Conservation (phyloP, 2,888 invertebrate species). For the Oscheius sp. region DNA sequence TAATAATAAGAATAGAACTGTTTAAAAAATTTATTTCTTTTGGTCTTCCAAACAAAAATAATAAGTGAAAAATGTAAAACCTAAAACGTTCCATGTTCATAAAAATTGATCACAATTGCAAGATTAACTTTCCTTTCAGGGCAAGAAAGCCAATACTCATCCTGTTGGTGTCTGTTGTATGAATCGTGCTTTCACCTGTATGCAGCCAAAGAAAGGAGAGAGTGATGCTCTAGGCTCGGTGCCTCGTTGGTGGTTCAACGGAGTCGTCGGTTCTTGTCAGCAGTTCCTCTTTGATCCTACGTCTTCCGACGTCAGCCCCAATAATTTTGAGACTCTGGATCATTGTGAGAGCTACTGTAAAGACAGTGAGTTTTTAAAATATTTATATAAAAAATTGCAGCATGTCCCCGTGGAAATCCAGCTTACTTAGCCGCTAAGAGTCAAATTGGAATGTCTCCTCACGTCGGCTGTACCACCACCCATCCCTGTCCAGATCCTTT, state of each 20-base stretch:
- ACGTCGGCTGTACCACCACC: constrained; percentile 47
- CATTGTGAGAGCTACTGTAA: constrained; percentile 47
- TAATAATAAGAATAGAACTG: too few species aligned
- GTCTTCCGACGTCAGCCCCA: constrained; percentile 50
- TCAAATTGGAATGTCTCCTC: constrained; percentile 37
- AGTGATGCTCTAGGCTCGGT: constrained; percentile 53
- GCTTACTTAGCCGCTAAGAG: constrained; percentile 44
- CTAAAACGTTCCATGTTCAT: too few species aligned
- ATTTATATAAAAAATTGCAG: constrained; percentile 38
- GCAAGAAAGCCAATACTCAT: constrained; percentile 40
- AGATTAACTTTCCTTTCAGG: constrained; percentile 4
- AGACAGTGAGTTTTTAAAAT: constrained; percentile 36
- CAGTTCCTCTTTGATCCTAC: constrained; percentile 58
- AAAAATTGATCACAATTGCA: not conserved
- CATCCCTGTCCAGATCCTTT: constrained; percentile 53
- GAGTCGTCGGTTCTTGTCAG: constrained; percentile 55
- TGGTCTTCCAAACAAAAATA: not conserved
- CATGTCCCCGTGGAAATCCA: constrained; percentile 55
- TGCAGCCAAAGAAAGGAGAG: constrained; percentile 57
- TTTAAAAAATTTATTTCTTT: not conserved
- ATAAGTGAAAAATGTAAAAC: too few species aligned
- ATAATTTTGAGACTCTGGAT: constrained; percentile 56
- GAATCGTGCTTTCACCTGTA: constrained; percentile 60
- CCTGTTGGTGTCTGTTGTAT: constrained; percentile 58
- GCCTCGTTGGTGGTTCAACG: constrained; percentile 57